Percentiles rank a stretch among this genome's conserved stretches.
Conservation (phyloP, 2,113 vertebrate genomes). For the Gymnocephalus cernua region DNA sequence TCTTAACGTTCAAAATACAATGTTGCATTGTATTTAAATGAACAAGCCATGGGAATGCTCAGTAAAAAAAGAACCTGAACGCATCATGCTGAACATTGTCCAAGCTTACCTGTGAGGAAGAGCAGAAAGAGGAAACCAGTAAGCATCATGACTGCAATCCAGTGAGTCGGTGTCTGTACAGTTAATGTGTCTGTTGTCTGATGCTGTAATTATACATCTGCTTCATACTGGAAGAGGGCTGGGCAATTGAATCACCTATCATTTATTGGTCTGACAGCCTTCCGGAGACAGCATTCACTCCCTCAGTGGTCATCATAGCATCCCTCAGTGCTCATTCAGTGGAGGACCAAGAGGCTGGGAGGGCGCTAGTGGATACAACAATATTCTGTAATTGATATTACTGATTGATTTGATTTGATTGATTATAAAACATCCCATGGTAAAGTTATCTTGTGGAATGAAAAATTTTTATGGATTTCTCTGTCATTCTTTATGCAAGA, state of each 20-base stretch:
- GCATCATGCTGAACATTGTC: background rate
- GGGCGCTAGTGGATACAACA: background rate
- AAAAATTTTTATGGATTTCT: no score
- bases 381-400: no score
- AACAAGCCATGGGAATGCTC: background rate
- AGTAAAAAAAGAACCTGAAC: background rate
- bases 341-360: background rate
- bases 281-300: background rate
- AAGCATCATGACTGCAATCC: constrained; percentile 27
- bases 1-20: background rate
- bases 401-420: no score
- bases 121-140: constrained; percentile 47
- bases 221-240: constrained; percentile 13
- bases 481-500: no score
- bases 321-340: background rate
- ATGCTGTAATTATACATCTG: background rate
- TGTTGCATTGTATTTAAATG: background rate
- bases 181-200: background rate
- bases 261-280: constrained; percentile 19
- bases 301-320: constrained; percentile 6
- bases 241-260: background rate
- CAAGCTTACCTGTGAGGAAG: constrained; percentile 63
- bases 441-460: no score
- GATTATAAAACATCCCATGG: no score
- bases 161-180: background rate